Base-by-base conservation (phyloP, 1,140 invertebrate species). In the Belonocnema kinseyi region DNA sequence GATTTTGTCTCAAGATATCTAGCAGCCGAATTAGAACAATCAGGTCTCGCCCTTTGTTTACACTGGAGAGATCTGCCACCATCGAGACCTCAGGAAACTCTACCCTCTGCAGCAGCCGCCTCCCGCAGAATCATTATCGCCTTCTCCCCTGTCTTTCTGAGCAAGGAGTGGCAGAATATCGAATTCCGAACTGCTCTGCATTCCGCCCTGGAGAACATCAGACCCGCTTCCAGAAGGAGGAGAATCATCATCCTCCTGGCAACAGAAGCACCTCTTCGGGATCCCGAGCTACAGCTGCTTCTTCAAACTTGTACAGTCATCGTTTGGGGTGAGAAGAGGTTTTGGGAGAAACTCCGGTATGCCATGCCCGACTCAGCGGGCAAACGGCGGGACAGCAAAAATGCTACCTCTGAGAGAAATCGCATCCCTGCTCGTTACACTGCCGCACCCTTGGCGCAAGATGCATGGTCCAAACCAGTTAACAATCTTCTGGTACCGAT, bases 281-380 rank as follows among this genome's bases (percentile, higher is more conserved):
- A 97, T 87, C 94, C 96, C 14, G 96, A 98, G 85, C 90, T 98
- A 54, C 94, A 96, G 86, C 93, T 96, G 54, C 94, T 97, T 74
- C 92, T 98, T 14, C 95, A 97, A 86, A 96, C 95, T 76, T 96
- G 95, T 92, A 96, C 96, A 53, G 95, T 96, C 79, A 95, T 97
- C 40, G 93, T 95, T 85, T 97, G 96, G 96, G 95, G 96, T 73
- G 96, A 97, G 84, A 95, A 94, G 83, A 93, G 95, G 85, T 97
- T 97, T 92, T 97, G 96, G 96, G 96, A 97, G 85, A 97, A 97
- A 90, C 92, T 98, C 81, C 94, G 95, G 85, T 98, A 96, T 92
- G 95, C 96, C 75, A 95, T 98, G 94, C 97, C 97, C 21, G 96
- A 97, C 77, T 90, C 88, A 26, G 87, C 86, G 51, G 89, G 88